Base-by-base conservation (phyloP, 2,113 vertebrate genomes). In the Nettapus auritus region DNA sequence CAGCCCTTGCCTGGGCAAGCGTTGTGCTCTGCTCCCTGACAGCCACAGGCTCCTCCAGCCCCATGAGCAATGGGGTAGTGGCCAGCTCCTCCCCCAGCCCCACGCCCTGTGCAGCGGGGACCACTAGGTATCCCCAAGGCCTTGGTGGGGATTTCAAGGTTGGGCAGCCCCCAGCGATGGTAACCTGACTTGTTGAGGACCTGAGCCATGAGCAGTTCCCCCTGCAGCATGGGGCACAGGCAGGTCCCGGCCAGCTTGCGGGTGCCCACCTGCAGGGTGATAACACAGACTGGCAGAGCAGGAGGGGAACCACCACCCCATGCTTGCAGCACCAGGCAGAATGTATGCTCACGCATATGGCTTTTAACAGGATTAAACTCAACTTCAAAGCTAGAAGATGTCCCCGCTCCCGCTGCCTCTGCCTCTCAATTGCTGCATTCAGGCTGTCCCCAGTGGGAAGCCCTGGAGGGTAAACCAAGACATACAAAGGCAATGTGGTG, bases 361-460 rank as follows among this genome's bases (percentile, higher is more conserved):
- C 74, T 92, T 90, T 81, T 82, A 87, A 83, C 82, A 67, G 87
- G 64, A 94, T 87, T 94, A 87, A 82, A 69, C 42, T 44, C 62
- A 78, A 28, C 68, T 86, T 94, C 84, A 88, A 93, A 89, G 78
- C 52, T 57, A 52, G 67, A 16, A 84, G 88, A 84, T 0, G 4
- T 29, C 29, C n/a, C 19, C 4, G 40, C 75, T 36, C 77, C 46
- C 18, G 42, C 29, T 59, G 60, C 50, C 69, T 80, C 56, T 66
- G 46, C 62, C 60, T 29, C 5, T 1, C 31, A 2, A 1, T 53
- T 56, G 90, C 40, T 1, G 2, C 25, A 56, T 40, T 80, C 60
- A 76, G 82, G 70, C 81, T 68, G 78, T 48, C 23, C 78, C 57
- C 74, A 64, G 67, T 8, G 13, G 87, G 89, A 85, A 86, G 86